Evolutionary conservation across 2,797 vertebrate genomes (phyloP).

Genomic region (Characodon lateralis): DNA sequence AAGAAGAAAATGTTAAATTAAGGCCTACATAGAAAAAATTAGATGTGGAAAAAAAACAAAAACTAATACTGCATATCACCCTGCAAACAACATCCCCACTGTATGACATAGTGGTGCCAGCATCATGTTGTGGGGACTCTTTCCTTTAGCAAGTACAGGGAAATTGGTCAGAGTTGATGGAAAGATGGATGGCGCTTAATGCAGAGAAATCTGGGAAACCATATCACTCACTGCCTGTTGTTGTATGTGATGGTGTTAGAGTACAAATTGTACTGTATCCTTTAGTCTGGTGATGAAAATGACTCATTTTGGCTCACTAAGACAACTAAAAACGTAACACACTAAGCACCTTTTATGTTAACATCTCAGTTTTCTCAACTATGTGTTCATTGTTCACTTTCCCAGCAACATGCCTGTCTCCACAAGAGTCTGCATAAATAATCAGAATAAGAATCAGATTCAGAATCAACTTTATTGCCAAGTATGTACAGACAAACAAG

Average conservation of each 20-base stretch:
- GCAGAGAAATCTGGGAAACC: not conserved
- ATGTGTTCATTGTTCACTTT: not conserved
- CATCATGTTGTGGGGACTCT: not conserved
- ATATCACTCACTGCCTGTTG: slow-evolving; percentile 24
- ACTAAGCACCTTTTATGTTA: slow-evolving; percentile 8
- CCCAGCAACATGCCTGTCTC: not conserved
- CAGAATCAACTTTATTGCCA: too few relatives aligned
- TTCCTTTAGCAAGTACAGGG: not conserved
- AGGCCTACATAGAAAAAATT: not conserved
- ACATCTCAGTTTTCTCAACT: not conserved
- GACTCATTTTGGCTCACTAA: slow-evolving; percentile 34
- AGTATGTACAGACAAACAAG: too few relatives aligned
- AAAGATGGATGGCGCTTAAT: not conserved
- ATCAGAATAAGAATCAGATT: too few relatives aligned
- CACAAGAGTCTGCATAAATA: not conserved
- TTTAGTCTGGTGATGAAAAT: slow-evolving; percentile 56
- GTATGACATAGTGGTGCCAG: not conserved
- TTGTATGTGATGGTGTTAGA: slow-evolving; percentile 39
- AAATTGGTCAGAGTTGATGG: not conserved
- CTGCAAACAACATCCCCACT: not conserved
- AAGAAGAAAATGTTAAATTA: not conserved
- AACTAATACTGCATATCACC: too few relatives aligned
- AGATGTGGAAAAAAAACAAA: too few relatives aligned
- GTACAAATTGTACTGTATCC: slow-evolving; percentile 39
- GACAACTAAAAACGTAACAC: slow-evolving; percentile 30